Evolutionary conservation across 1,140 invertebrate genomes (phyloP).

Genomic region (Centruroides sculpturatus): DNA sequence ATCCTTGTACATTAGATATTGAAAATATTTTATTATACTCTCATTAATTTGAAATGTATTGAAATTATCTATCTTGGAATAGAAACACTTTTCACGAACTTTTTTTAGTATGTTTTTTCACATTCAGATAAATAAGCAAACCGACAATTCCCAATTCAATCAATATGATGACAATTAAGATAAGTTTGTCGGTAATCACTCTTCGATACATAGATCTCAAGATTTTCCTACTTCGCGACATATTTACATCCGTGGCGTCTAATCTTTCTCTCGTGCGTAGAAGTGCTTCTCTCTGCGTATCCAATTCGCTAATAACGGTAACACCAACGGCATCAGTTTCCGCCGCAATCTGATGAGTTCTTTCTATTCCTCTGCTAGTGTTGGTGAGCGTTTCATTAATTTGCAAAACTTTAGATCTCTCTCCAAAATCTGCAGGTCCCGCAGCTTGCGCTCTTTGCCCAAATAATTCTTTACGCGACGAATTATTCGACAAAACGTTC

Average conservation of each 20-base stretch:
- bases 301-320: slow-evolving; percentile 52
- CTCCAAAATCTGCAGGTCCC: too few relatives aligned
- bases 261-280: slow-evolving; percentile 41
- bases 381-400: slow-evolving; percentile 42
- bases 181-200: slow-evolving; percentile 50
- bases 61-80: too few relatives aligned
- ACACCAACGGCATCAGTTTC: slow-evolving; percentile 64
- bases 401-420: slow-evolving; percentile 29
- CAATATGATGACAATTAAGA: slow-evolving; percentile 48
- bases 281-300: slow-evolving; percentile 45
- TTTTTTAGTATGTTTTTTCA: too few relatives aligned
- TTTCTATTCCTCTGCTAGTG: slow-evolving; percentile 45
- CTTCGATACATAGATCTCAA: slow-evolving; percentile 42
- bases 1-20: too few relatives aligned
- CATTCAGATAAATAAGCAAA: slow-evolving; percentile 34
- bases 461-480: too few relatives aligned
- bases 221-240: slow-evolving; percentile 41
- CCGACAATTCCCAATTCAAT: slow-evolving; percentile 44
- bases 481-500: slow-evolving; percentile 2
- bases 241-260: slow-evolving; percentile 43
- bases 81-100: too few relatives aligned
- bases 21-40: too few relatives aligned
- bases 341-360: slow-evolving; percentile 53
- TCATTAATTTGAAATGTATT: too few relatives aligned
- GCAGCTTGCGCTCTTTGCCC: too few relatives aligned